These are phyloP conservation scores for Holothuria glaberrima DNA, from an alignment of 35 echinoderm and acorn worm species.

Conservation along the genomic window DNA sequence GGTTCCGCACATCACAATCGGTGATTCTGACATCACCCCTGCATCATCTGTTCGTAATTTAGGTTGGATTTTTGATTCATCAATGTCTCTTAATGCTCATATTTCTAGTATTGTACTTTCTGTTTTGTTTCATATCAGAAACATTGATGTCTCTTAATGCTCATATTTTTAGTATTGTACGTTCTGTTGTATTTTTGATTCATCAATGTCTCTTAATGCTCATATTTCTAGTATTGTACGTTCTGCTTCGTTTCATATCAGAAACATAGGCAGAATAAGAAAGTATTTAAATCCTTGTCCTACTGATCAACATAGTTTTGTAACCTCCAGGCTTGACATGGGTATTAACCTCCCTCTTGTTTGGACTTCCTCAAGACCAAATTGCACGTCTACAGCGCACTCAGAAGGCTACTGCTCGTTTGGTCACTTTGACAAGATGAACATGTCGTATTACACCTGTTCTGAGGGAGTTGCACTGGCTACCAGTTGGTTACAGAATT, in stretches of 20 bases:
- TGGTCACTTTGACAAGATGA: constrained; percentile 24
- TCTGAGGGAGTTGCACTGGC: constrained; percentile 54
- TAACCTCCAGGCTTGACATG: constrained; percentile 61
- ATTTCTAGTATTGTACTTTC: constrained; percentile 26
- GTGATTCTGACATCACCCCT: neutral
- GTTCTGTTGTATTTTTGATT: constrained; percentile 13
- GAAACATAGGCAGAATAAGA: constrained; percentile 60
- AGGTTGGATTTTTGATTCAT: neutral
- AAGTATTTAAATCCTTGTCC: constrained; percentile 56
- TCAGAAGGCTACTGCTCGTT: constrained; percentile 64
- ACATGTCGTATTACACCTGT: constrained; percentile 46
- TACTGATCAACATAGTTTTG: constrained; percentile 59
- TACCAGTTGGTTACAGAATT: constrained; percentile 60
- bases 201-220: neutral
- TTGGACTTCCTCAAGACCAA: constrained; percentile 51
- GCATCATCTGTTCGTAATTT: neutral
- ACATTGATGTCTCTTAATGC: constrained; percentile 29
- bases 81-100: constrained; percentile 15
- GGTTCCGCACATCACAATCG: neutral
- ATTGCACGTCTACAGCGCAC: constrained; percentile 58
- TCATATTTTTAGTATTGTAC: constrained; percentile 28
- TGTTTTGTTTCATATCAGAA: constrained; percentile 51
- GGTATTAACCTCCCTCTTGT: constrained; percentile 61
- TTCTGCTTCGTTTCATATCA: constrained; percentile 56
- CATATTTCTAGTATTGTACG: constrained; percentile 30